A percentile compares a stretch with the other conserved stretches of the same genome.
These are phyloP conservation scores for Drosophila parthenogenetica DNA, from an alignment of 2,888 invertebrate genomes.

Conservation along the genomic window DNA sequence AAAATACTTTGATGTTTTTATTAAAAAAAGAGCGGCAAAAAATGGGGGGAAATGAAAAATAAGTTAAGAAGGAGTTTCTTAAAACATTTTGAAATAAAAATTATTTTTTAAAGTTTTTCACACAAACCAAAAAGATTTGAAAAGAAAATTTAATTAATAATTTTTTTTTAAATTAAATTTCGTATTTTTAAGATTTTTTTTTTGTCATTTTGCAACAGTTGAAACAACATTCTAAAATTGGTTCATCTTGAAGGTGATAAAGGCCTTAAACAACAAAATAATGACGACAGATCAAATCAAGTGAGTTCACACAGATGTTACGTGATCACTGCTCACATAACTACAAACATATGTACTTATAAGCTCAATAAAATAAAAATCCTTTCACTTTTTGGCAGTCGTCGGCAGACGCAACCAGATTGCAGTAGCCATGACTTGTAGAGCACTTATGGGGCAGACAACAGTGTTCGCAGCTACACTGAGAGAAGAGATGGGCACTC, in stretches of 20 bases:
- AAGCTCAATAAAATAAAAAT: conserved; percentile 51
- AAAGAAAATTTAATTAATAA: not conserved
- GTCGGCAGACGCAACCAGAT: conserved; percentile 32
- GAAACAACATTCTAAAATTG: conserved; percentile 21
- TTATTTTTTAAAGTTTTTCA: not conserved
- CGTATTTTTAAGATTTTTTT: not conserved
- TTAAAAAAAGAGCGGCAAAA: not conserved
- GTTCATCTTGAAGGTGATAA: conserved; percentile 11
- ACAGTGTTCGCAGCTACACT: conserved; percentile 10
- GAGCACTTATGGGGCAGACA: conserved; percentile 42
- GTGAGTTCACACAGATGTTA: conserved; percentile 48
- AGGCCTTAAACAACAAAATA: not conserved
- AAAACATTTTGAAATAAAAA: not conserved
- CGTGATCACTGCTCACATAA: conserved; percentile 3
- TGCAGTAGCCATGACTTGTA: conserved; percentile 48
- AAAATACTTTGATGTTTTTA: conserved; percentile 47
- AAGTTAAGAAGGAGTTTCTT: not conserved
- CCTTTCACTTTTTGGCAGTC: conserved; percentile 73
- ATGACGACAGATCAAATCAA: not conserved
- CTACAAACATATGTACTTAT: not conserved
- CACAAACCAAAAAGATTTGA: not conserved
- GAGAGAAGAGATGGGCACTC: too few relatives aligned
- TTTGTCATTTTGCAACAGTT: conserved; percentile 8
- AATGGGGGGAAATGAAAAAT: not conserved
- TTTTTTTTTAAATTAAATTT: too few relatives aligned